Conservation (phyloP, 1,140 invertebrate genomes). For the Drosophila setifemur region DNA sequence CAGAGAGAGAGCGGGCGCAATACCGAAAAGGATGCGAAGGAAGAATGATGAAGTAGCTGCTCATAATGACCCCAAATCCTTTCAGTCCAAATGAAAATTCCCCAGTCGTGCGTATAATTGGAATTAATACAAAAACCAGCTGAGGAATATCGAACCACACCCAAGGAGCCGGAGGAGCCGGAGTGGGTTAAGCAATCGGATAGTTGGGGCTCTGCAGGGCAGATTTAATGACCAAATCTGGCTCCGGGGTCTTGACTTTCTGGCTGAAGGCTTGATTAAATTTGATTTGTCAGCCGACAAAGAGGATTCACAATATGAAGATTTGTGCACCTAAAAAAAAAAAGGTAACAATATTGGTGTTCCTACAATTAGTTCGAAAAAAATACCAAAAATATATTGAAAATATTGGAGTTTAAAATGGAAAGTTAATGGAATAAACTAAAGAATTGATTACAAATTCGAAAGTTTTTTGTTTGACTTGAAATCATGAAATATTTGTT, state of each 20-base stretch:
- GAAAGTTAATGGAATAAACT: no score
- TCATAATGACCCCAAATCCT: slow-evolving; percentile 74
- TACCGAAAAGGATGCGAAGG: slow-evolving; percentile 34
- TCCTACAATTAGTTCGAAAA: no score
- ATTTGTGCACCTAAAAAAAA: background rate
- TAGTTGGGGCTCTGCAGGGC: slow-evolving; percentile 41
- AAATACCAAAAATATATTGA: no score
- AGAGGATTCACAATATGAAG: slow-evolving; percentile 8
- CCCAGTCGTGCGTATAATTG: slow-evolving; percentile 79
- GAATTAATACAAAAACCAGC: slow-evolving; percentile 73
- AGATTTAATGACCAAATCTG: slow-evolving; percentile 44
- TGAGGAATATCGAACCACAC: slow-evolving; percentile 37
- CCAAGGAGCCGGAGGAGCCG: background rate
- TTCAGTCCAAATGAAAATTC: slow-evolving; percentile 77
- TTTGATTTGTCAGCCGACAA: slow-evolving; percentile 60
- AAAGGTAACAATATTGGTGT: background rate
- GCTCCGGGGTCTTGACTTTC: background rate
- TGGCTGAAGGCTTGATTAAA: slow-evolving; percentile 40
- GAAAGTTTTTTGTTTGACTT: no score
- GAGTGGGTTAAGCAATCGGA: slow-evolving; percentile 20
- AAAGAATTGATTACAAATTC: no score
- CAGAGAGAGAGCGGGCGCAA: background rate
- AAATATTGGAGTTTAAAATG: no score
- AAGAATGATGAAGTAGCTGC: slow-evolving; percentile 51
- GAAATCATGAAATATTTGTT: no score